phyloP scores from a whole-genome alignment of 2,797 vertebrate genomes.

The Crossoptilon crossoptilon region DNA sequence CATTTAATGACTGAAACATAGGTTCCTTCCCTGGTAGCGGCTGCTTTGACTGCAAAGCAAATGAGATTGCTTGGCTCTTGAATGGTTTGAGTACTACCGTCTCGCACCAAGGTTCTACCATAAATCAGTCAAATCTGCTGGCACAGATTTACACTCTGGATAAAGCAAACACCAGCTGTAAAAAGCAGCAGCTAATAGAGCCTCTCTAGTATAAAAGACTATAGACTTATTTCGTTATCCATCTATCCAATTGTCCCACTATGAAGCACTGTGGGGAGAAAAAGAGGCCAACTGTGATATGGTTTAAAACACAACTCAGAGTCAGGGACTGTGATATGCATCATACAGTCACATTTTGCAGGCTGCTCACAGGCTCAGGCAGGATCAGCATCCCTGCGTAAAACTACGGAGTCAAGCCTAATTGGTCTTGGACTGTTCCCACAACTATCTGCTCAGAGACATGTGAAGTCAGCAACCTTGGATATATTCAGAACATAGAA shows the following conservation, averaged over 20 bases:
- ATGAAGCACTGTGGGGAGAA: background rate
- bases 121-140: background rate
- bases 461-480: background rate
- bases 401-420: background rate
- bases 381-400: background rate
- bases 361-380: background rate
- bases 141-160: background rate
- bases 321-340: too few species aligned
- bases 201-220: background rate
- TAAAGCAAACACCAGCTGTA: background rate
- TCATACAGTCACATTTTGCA: background rate
- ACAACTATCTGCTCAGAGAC: background rate
- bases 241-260: background rate
- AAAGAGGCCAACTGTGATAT: accelerated
- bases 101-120: background rate
- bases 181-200: background rate
- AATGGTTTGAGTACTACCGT: background rate
- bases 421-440: background rate
- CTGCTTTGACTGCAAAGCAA: background rate
- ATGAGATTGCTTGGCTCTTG: background rate
- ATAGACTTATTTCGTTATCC: accelerated
- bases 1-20: background rate
- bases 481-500: background rate
- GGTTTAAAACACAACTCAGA: background rate
- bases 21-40: background rate